These are phyloP conservation scores for Fundulus diaphanus DNA, from an alignment of 2,797 vertebrate genomes.

Conservation along the genomic window DNA sequence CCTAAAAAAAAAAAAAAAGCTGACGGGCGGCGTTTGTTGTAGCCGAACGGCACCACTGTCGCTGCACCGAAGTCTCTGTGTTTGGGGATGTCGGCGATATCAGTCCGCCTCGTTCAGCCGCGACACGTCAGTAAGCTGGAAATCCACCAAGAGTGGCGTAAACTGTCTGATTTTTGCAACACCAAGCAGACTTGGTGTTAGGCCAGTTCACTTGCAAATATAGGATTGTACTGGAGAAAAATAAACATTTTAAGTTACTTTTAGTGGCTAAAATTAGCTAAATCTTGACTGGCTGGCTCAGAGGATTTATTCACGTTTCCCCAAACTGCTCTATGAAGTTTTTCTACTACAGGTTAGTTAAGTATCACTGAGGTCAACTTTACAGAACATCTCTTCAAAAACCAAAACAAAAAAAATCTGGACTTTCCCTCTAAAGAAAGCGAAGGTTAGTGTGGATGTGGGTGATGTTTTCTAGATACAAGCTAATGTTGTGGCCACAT, in stretches of 20 bases:
- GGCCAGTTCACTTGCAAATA: not conserved
- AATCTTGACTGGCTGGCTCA: too few relatives aligned
- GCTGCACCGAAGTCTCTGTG: not conserved
- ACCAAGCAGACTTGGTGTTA: not conserved
- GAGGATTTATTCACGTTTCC: too few relatives aligned
- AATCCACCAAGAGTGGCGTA: not conserved
- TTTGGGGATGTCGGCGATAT: not conserved
- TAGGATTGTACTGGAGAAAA: not conserved
- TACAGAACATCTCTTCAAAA: not conserved
- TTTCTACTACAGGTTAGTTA: too few relatives aligned
- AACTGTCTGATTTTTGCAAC: not conserved
- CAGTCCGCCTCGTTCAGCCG: not conserved
- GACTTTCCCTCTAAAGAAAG: not conserved
- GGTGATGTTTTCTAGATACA: constrained; percentile 64
- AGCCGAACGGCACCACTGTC: not conserved
- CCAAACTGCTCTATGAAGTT: too few relatives aligned
- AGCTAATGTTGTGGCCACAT: constrained; percentile 70
- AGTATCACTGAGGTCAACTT: too few relatives aligned
- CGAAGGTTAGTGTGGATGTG: constrained; percentile 18
- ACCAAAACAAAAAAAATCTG: not conserved
- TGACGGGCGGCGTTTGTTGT: not conserved
- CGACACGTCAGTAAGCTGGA: not conserved
- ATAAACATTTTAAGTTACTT: not conserved
- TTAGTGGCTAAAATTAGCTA: not conserved
- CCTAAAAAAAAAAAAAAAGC: too few relatives aligned